Evolutionary conservation across 2,113 vertebrate species (phyloP).

Genomic region (Synchiropus splendidus): DNA sequence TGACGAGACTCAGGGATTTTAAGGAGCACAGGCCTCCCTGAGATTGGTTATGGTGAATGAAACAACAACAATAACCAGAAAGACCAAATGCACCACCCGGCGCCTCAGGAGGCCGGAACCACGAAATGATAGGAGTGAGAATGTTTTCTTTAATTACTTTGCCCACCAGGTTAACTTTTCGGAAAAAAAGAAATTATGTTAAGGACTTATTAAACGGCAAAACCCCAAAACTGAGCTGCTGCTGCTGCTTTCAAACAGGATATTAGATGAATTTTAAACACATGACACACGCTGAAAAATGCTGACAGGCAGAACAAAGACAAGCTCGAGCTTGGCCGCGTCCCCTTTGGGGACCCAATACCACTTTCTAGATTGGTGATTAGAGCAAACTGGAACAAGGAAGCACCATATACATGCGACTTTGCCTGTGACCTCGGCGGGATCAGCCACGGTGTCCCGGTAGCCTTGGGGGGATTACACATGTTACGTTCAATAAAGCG

Average conservation of each 20-base stretch:
- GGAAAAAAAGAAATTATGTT: neutral
- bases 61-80: constrained; percentile 62
- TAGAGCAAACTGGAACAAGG: constrained; percentile 63
- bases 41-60: constrained; percentile 59
- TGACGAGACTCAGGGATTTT: constrained; percentile 72
- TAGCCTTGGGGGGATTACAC: constrained; percentile 68
- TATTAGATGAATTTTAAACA: constrained; percentile 42
- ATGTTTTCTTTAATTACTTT: constrained; percentile 57
- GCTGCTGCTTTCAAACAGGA: constrained; percentile 12
- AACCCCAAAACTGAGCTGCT: neutral
- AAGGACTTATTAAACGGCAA: neutral
- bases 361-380: constrained; percentile 65
- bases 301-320: constrained; percentile 60
- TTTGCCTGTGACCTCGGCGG: constrained; percentile 69
- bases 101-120: constrained; percentile 37
- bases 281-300: constrained; percentile 57
- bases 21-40: constrained; percentile 57
- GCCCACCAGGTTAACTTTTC: constrained; percentile 24
- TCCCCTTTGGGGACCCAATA: constrained; percentile 53
- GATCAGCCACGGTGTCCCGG: constrained; percentile 56
- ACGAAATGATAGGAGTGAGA: constrained; percentile 50
- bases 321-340: constrained; percentile 32
- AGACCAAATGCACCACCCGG: constrained; percentile 59
- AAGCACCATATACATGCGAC: constrained; percentile 68
- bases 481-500: constrained; percentile 72